Base-by-base conservation (phyloP, 2,113 vertebrate genomes). In the Macrotis lagotis region DNA sequence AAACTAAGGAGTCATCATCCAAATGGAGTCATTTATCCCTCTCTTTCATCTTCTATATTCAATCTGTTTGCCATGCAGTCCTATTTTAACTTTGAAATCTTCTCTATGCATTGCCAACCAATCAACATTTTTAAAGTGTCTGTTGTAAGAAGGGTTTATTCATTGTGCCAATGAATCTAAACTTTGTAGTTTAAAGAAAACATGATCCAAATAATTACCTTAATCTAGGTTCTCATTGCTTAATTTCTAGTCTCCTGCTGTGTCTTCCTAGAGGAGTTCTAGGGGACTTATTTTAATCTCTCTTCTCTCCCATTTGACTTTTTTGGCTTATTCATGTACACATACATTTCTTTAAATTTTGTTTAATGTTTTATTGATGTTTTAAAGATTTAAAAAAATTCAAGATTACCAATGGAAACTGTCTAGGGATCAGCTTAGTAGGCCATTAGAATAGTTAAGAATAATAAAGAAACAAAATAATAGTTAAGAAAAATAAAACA, bases 21-120 rank as follows among this genome's bases (percentile, higher is more conserved):
- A n/a, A n/a, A n/a, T n/a, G n/a, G n/a, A n/a, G n/a, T n/a, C n/a
- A 92, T 31, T 59, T 25, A 50, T 96, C 92, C 66, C 19, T 88
- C 31, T 90, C 44, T 50, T 91, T 94, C 48, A n/a, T 25, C 52
- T 83, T 50, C 47, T 25, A 24, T 50, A 37, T 51, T 28, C 90
- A 48, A 90, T 6, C 52, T 50, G n/a, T 50, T 26, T 88, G 0
- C 51, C 89, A 93, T 25, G 88, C 51, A 9, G 37, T 44, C 47
- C 25, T 0, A 44, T 50, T 2, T 83, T 83, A 22, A 44, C 66
- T 83, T 37, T 44, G n/a, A 83, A 22, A n/a, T 83, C 5, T 44
- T 19, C 19, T 74, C 6, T 83, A 83, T 83, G 7, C 14, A 44
- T 44, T 83, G 37, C 44, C 66, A 83, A 24, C 37, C n/a, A 83